These are phyloP conservation scores for Drosophila nigromelanica DNA, from an alignment of 1,140 invertebrate species.

Conservation along the genomic window DNA sequence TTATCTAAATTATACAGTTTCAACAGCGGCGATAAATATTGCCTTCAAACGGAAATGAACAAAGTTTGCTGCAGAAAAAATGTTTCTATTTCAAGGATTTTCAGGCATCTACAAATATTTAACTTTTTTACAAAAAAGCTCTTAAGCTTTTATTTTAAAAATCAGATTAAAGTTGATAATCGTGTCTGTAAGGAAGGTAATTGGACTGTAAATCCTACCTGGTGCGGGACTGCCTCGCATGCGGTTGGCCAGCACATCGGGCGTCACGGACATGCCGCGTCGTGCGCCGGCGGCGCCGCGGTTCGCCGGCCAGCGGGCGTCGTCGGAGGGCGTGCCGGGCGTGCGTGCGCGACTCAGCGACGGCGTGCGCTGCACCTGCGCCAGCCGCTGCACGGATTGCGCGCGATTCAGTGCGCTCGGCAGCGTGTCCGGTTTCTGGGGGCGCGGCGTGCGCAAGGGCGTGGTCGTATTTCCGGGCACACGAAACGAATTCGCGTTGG, in stretches of 20 bases:
- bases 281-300: constrained; percentile 44
- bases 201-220: constrained; percentile 66
- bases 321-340: constrained; percentile 88
- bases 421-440: constrained; percentile 85
- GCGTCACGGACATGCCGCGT: constrained; percentile 62
- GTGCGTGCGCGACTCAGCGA: constrained; percentile 86
- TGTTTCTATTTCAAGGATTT: too few relatives aligned
- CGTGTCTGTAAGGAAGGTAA: too few relatives aligned
- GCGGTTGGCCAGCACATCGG: constrained; percentile 73
- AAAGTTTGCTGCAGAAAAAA: too few relatives aligned
- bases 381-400: constrained; percentile 85
- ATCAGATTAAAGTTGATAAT: too few relatives aligned
- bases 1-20: too few relatives aligned
- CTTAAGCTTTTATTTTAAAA: too few relatives aligned
- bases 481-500: constrained; percentile 57
- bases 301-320: constrained; percentile 87
- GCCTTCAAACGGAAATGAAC: too few relatives aligned
- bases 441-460: constrained; percentile 84
- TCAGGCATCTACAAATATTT: too few relatives aligned
- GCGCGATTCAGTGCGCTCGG: constrained; percentile 73
- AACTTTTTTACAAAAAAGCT: too few relatives aligned
- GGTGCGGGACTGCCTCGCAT: constrained; percentile 77
- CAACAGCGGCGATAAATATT: too few relatives aligned
- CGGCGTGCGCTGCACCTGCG: constrained; percentile 86
- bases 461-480: constrained; percentile 51